A percentile compares a stretch with the other conserved stretches of the same genome.
phyloP scores from a whole-genome alignment of 2,797 vertebrate species.

The Acanthis flammea region DNA sequence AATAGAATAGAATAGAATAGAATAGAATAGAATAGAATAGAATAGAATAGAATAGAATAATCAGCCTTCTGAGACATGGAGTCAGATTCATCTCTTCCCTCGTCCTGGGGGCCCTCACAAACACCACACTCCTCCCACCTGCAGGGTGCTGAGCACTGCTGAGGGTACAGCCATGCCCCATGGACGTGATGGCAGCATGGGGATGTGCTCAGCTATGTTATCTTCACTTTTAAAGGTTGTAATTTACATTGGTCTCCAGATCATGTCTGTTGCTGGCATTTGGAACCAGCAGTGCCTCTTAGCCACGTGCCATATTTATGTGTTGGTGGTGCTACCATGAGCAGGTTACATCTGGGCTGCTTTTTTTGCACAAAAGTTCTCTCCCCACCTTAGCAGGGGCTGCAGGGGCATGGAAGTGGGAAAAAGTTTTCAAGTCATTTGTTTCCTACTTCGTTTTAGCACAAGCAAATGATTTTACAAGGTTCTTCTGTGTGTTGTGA shows the following conservation, averaged over 20 bases:
- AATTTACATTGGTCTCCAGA: not conserved
- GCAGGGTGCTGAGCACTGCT: not conserved
- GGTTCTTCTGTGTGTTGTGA: not conserved
- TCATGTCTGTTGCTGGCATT: constrained; percentile 3
- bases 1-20: too few species aligned
- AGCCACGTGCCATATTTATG: not conserved
- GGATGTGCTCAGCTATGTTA: not conserved
- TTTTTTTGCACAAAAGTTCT: not conserved
- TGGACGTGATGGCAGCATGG: not conserved
- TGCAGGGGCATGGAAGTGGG: not conserved
- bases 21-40: too few species aligned
- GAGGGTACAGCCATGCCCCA: not conserved
- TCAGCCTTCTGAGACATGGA: too few species aligned
- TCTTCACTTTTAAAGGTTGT: constrained; percentile 4
- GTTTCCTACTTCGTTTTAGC: not conserved
- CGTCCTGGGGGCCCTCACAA: too few species aligned
- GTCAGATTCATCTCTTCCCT: too few species aligned
- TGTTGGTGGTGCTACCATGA: not conserved
- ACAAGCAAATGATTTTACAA: not conserved
- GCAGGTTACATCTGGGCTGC: not conserved
- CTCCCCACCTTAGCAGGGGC: not conserved
- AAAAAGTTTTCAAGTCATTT: not conserved
- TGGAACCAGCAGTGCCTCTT: not conserved
- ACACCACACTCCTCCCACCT: not conserved
- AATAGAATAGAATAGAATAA: too few species aligned